Percentiles rank a stretch among this genome's conserved stretches.
These are phyloP conservation scores for Cyclophora punctaria DNA, from an alignment of 2,888 invertebrate species.

Conservation along the genomic window DNA sequence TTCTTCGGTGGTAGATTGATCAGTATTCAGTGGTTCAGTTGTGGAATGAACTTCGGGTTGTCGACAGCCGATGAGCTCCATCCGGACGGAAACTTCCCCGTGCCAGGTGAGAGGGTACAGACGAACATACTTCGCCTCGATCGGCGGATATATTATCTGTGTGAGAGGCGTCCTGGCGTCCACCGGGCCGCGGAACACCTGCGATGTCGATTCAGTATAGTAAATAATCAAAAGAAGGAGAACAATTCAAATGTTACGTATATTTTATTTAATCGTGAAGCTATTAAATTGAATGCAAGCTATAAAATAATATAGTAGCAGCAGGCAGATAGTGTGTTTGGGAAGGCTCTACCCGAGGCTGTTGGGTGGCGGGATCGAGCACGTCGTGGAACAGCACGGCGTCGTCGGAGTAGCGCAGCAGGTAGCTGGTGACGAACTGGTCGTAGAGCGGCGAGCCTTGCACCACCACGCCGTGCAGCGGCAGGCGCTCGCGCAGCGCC, in stretches of 20 bases:
- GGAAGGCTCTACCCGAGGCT: too few relatives aligned
- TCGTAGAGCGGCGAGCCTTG: conserved; percentile 81
- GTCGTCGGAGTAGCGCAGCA: conserved; percentile 81
- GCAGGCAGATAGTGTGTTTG: background rate
- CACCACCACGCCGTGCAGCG: conserved; percentile 83
- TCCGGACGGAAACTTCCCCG: conserved; percentile 76
- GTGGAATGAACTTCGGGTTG: conserved; percentile 7
- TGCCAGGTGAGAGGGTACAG: conserved; percentile 86
- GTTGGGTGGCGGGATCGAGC: conserved; percentile 30
- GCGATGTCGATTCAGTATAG: conserved; percentile 1
- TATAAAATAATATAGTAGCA: background rate
- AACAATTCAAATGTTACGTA: background rate
- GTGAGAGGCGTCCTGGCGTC: conserved; percentile 47
- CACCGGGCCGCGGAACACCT: conserved; percentile 84
- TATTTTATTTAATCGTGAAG: too few relatives aligned
- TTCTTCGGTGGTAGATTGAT: too few relatives aligned
- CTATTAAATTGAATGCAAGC: background rate
- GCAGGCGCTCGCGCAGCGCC: conserved; percentile 77
- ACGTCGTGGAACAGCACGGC: conserved; percentile 69
- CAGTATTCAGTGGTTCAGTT: conserved; percentile 1
- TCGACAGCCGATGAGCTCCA: conserved; percentile 84
- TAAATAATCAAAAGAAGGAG: background rate
- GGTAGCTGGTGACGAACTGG: conserved; percentile 86
- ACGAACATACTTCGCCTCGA: conserved; percentile 83
- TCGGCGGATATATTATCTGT: conserved; percentile 80